phyloP scores from a whole-genome alignment of 2,888 invertebrate species.

The Plebejus argus region DNA sequence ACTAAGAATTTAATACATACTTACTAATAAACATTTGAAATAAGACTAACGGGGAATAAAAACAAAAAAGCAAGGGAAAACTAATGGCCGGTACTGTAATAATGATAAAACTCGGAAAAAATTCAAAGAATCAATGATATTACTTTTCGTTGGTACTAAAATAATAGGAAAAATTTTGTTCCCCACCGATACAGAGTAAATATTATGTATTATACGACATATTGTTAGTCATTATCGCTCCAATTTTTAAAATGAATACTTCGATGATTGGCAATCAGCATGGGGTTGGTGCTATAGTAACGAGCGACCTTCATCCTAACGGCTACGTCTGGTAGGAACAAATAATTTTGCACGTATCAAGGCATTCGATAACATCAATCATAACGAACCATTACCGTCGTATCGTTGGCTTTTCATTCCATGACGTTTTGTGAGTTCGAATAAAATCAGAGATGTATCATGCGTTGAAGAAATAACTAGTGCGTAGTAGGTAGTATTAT shows the following conservation, averaged over 20 bases:
- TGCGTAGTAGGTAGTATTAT: conserved; percentile 31
- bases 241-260: conserved; percentile 50
- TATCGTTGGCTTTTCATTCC: conserved; percentile 43
- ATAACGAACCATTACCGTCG: conserved; percentile 34
- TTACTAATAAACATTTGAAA: neutral
- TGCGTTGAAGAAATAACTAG: conserved; percentile 33
- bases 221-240: conserved; percentile 37
- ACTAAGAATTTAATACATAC: neutral
- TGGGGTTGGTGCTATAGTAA: conserved; percentile 55
- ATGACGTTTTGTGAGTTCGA: neutral
- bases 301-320: conserved; percentile 61
- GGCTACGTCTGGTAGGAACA: conserved; percentile 52
- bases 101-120: neutral
- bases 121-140: neutral
- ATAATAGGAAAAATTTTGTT: neutral
- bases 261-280: conserved; percentile 53
- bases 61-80: neutral
- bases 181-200: neutral
- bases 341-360: conserved; percentile 44
- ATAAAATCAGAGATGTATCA: conserved; percentile 47
- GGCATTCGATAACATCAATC: conserved; percentile 45
- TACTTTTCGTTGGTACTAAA: neutral
- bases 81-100: no score
- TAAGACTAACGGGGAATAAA: neutral
- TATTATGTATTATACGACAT: neutral